Evolutionary conservation across 2,113 vertebrate genomes (phyloP).

Genomic region (Castor canadensis): DNA sequence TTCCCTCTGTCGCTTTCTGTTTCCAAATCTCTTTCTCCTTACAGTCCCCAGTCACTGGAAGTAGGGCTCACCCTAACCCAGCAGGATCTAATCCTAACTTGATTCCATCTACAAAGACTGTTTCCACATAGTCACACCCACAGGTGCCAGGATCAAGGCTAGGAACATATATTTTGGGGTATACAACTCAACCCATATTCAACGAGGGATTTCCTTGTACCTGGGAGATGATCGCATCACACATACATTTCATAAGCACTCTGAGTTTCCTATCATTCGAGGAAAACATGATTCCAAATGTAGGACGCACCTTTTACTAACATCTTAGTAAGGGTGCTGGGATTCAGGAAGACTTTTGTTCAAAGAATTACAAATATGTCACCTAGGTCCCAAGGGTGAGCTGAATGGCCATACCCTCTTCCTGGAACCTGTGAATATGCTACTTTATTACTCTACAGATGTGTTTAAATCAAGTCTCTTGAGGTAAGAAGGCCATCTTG

Average conservation of each 20-base stretch:
- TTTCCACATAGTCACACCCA: not conserved
- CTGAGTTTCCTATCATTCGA: not conserved
- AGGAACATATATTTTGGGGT: not conserved
- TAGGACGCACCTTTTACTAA: not conserved
- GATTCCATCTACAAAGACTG: no score
- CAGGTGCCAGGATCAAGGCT: not conserved
- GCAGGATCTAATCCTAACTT: no score
- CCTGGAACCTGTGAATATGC: not conserved
- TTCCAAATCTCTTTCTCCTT: not conserved
- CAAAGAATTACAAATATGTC: not conserved
- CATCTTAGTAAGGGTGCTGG: not conserved
- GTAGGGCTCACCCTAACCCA: not conserved
- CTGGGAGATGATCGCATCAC: fast-evolving
- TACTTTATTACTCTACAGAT: not conserved
- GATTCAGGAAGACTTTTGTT: not conserved
- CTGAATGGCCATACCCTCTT: fast-evolving
- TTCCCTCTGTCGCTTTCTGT: not conserved
- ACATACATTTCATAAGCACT: not conserved
- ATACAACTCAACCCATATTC: not conserved
- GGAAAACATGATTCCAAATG: not conserved
- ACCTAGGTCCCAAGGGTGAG: no score
- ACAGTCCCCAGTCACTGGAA: no score
- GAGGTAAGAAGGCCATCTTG: not conserved
- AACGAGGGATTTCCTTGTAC: no score
- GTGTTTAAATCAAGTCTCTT: not conserved